phyloP scores from a whole-genome alignment of 2,113 vertebrate genomes.

The Proterorhinus semilunaris region DNA sequence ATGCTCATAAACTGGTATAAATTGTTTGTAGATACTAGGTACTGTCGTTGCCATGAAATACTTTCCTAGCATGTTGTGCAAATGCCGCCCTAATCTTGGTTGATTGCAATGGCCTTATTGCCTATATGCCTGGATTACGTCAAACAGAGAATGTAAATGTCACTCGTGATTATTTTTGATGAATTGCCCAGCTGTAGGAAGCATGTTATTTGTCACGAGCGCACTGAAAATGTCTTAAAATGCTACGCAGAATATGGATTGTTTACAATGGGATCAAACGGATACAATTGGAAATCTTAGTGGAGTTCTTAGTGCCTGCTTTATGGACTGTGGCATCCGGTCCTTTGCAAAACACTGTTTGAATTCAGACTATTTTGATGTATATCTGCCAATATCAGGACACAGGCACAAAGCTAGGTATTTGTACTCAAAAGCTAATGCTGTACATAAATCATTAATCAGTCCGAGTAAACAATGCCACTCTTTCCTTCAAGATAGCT shows the following conservation, averaged over 20 bases:
- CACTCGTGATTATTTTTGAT: constrained; percentile 2
- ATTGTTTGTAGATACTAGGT: background rate
- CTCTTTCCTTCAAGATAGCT: background rate
- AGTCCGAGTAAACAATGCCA: too few species aligned
- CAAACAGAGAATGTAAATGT: background rate
- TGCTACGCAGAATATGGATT: background rate
- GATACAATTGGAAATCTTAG: background rate
- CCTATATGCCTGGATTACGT: background rate
- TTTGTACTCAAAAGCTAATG: too few species aligned
- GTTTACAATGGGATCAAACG: background rate
- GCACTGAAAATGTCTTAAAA: constrained; percentile 2
- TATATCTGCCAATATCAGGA: too few species aligned
- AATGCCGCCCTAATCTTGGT: background rate
- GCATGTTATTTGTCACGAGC: background rate
- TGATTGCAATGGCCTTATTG: constrained; percentile 4
- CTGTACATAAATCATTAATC: too few species aligned
- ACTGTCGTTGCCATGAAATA: background rate
- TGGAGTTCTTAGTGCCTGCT: background rate
- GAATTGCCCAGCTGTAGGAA: background rate
- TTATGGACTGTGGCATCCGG: background rate
- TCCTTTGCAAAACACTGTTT: too few species aligned
- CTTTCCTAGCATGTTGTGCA: background rate
- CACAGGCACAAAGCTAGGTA: too few species aligned
- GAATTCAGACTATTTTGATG: too few species aligned
- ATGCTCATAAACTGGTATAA: background rate